A percentile compares a stretch with the other conserved stretches of the same genome.
Conservation (phyloP, 2,888 invertebrate genomes). For the Limnephilus lunatus region DNA sequence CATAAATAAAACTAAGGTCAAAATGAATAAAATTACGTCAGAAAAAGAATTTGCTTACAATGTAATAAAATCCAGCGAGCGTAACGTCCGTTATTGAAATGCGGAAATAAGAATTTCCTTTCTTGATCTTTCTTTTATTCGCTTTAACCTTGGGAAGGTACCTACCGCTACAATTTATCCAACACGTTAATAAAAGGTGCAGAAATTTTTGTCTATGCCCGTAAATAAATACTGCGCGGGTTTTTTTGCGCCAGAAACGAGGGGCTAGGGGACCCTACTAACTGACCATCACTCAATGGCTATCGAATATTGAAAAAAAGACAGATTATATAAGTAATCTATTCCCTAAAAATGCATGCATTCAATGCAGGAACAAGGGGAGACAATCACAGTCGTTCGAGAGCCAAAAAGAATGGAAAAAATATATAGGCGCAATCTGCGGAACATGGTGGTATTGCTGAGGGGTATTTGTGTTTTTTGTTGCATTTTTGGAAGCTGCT, state of each 20-base stretch:
- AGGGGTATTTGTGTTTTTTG: slow-evolving; percentile 46
- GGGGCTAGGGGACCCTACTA: slow-evolving; percentile 51
- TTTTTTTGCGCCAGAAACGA: slow-evolving; percentile 54
- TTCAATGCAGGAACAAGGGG: slow-evolving; percentile 51
- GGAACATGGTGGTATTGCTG: slow-evolving; percentile 2
- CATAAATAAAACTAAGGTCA: slow-evolving; percentile 55
- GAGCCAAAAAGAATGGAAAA: slow-evolving; percentile 56
- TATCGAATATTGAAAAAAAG: slow-evolving; percentile 61
- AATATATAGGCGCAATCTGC: slow-evolving; percentile 39
- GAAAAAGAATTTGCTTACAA: slow-evolving; percentile 53
- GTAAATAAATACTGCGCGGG: slow-evolving; percentile 52
- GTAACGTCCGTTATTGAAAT: slow-evolving; percentile 54
- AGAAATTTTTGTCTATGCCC: slow-evolving; percentile 52
- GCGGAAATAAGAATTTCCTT: slow-evolving; percentile 55
- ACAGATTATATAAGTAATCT: slow-evolving; percentile 64
- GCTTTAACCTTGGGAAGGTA: not conserved
- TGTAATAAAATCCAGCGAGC: slow-evolving; percentile 53
- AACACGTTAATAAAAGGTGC: slow-evolving; percentile 59
- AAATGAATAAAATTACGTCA: slow-evolving; percentile 54
- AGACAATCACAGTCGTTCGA: slow-evolving; percentile 63
- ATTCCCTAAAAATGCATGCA: slow-evolving; percentile 60
- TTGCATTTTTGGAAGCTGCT: slow-evolving; percentile 54
- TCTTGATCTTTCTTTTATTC: slow-evolving; percentile 54
- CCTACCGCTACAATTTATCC: slow-evolving; percentile 39
- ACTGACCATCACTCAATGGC: slow-evolving; percentile 65